Base-by-base conservation (phyloP, 2,888 invertebrate genomes). In the Acleris literana region DNA sequence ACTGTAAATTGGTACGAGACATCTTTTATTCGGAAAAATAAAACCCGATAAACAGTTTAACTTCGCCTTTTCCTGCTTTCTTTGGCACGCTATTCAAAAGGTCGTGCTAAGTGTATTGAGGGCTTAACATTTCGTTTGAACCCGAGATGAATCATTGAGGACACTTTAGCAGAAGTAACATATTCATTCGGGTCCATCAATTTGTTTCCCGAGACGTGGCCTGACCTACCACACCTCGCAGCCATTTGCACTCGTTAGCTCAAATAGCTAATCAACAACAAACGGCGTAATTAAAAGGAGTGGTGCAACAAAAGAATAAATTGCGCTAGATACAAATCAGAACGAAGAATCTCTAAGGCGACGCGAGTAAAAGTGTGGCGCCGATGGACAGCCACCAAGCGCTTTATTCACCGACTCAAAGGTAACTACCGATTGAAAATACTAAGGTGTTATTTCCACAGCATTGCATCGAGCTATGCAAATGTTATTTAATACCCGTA, bases 321-420 rank as follows among this genome's bases (percentile, higher is more conserved):
- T 77, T 80, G 77, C 78, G 75, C 76, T 74, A 82, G 85, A 86
- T 84, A 86, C 82, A 81, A 84, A 87, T 87, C 83, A 80, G 80
- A 82, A 79, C 70, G 76, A 76, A 81, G 80, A 78, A 78, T 80
- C 79, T 80, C 74, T 78, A 80, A 80, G 79, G 78, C 78, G 81
- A 81, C 81, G 82, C 77, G 76, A 87, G 87, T 87, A 88, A 88
- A 90, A 90, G 89, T 87, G 86, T 86, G 84, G 87, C 84, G 86
- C 82, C 79, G 75, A 81, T 85, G 80, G 84, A 84, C 82, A 85
- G 81, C 78, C 76, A 74, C 79, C 80, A 75, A 80, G 74, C 76
- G 39, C 80, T 82, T 80, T 83, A 81, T 85, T 85, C 84, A 82
- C 83, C 68, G 69, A 71, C 75, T 75, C 71, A 81, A 85, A 81